phyloP scores from a whole-genome alignment of 2,888 invertebrate species.

The Eilema depressum region DNA sequence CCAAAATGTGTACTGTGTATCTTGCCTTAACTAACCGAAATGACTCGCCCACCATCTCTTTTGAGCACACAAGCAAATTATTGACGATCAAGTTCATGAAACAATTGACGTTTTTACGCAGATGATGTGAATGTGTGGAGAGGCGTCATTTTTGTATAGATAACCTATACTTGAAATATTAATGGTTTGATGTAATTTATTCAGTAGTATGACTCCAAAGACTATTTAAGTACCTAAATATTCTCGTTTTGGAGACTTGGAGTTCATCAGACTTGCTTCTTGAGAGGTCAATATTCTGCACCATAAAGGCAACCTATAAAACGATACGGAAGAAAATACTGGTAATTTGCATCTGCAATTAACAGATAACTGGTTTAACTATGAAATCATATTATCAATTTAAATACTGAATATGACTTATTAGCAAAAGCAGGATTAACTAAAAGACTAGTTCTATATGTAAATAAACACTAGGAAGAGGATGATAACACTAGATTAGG shows the following conservation, averaged over 20 bases:
- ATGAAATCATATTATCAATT: neutral
- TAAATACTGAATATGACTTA: neutral
- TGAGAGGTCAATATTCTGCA: neutral
- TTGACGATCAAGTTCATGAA: too few species aligned
- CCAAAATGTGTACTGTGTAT: too few species aligned
- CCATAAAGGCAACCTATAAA: neutral
- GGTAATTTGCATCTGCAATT: neutral
- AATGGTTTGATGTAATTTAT: neutral
- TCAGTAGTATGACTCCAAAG: neutral
- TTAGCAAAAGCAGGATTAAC: constrained; percentile 6
- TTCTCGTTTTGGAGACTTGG: neutral
- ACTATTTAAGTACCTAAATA: too few species aligned
- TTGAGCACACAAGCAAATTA: too few species aligned
- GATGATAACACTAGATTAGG: neutral
- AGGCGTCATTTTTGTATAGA: too few species aligned
- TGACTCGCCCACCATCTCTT: too few species aligned
- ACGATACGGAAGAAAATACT: neutral
- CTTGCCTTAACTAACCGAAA: too few species aligned
- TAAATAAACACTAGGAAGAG: constrained; percentile 3
- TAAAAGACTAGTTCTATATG: neutral
- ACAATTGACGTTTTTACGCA: too few species aligned
- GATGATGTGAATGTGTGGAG: too few species aligned
- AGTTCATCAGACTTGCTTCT: neutral
- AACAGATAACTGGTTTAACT: constrained; percentile 3
- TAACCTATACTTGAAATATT: too few species aligned